Evolutionary conservation across 2,888 invertebrate genomes (phyloP).

Genomic region (Sceliomorpha sp.): DNA sequence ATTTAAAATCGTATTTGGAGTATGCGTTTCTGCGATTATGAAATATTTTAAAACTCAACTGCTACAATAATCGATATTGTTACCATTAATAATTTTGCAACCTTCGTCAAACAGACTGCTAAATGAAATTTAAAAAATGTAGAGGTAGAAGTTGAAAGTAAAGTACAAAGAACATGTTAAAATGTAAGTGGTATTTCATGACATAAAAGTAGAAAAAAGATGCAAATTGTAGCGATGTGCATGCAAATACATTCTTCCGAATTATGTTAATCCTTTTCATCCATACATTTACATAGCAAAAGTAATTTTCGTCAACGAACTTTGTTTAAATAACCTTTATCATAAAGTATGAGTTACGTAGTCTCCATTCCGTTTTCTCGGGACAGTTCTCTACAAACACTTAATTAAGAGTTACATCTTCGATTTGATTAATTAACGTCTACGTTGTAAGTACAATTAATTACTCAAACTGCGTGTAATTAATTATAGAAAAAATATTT

Average conservation of each 20-base stretch:
- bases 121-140: no score
- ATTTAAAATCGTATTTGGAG: no score
- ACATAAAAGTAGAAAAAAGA: not conserved
- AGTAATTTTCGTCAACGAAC: not conserved
- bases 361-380: not conserved
- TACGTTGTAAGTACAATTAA: not conserved
- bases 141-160: no score
- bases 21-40: no score
- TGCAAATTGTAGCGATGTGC: not conserved
- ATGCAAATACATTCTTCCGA: constrained; percentile 8
- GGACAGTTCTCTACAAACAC: not conserved
- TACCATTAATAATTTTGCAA: no score
- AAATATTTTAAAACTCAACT: no score
- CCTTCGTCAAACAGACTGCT: no score
- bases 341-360: not conserved
- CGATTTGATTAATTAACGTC: not conserved
- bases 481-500: no score
- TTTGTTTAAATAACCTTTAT: constrained; percentile 2
- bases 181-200: not conserved
- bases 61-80: no score
- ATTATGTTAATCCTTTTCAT: constrained; percentile 7
- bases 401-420: constrained; percentile 4
- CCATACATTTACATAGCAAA: constrained; percentile 4
- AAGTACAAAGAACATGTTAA: no score
- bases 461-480: no score